These are phyloP conservation scores for Pseudomugil gertrudae DNA, from an alignment of 2,797 vertebrate genomes.

Conservation along the genomic window DNA sequence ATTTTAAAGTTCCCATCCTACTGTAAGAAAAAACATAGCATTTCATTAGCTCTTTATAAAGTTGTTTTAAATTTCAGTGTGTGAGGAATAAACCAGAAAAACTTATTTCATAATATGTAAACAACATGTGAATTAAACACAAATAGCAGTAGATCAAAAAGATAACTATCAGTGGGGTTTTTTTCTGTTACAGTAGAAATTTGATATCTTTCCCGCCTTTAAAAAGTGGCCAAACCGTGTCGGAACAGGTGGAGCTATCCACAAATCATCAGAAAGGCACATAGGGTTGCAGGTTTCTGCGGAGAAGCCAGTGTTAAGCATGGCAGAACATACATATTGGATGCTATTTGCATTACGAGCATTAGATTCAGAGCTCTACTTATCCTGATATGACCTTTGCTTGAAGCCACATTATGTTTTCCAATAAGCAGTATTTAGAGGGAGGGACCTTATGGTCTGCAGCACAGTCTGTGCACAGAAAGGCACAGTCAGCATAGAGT, in stretches of 20 bases:
- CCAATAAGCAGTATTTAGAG: constrained; percentile 28
- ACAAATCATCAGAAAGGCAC: constrained; percentile 2
- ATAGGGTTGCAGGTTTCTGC: constrained; percentile 10
- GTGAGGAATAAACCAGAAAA: background rate
- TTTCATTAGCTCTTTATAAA: constrained; percentile 9
- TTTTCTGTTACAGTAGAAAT: no score
- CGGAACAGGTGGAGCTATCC: constrained; percentile 22
- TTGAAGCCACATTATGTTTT: constrained; percentile 22
- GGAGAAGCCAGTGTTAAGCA: constrained; percentile 17
- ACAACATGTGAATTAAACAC: no score
- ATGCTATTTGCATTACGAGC: constrained; percentile 12
- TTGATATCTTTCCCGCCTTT: constrained; percentile 1
- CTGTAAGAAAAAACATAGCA: background rate
- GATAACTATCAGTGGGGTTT: no score
- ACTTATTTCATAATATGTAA: no score
- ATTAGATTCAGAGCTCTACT: background rate
- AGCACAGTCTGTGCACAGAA: constrained; percentile 49
- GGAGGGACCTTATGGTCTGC: constrained; percentile 32
- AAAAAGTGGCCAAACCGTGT: constrained; percentile 18
- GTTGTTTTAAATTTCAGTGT: background rate
- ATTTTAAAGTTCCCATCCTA: background rate
- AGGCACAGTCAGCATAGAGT: constrained; percentile 48
- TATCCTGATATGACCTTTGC: constrained; percentile 58
- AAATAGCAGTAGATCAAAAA: no score
- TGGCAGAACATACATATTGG: constrained; percentile 19